Evolutionary conservation across 2,888 invertebrate species (phyloP).

Genomic region (Blera fallax): DNA sequence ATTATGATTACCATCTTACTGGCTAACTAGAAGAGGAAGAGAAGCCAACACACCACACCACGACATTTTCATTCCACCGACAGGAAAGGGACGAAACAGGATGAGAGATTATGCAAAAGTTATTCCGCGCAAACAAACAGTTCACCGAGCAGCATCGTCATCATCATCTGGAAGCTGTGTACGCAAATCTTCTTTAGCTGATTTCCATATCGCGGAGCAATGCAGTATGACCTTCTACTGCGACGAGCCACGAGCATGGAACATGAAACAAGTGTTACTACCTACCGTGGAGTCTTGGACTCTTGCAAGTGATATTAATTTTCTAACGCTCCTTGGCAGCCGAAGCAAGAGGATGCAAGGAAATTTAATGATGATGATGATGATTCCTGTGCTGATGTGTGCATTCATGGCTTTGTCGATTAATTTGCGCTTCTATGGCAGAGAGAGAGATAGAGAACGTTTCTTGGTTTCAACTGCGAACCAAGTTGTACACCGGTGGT

Average conservation of each 20-base stretch:
- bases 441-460: constrained; percentile 28
- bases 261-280: constrained; percentile 63
- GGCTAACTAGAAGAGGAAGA: constrained; percentile 5
- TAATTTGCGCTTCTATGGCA: constrained; percentile 62
- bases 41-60: neutral
- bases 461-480: constrained; percentile 5
- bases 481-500: constrained; percentile 8
- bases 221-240: constrained; percentile 55
- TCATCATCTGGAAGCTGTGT: constrained; percentile 53
- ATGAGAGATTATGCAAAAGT: constrained; percentile 58
- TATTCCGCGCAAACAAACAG: constrained; percentile 17
- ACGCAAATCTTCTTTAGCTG: constrained; percentile 43
- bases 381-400: constrained; percentile 63
- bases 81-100: constrained; percentile 61
- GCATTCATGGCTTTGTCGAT: constrained; percentile 55
- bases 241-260: constrained; percentile 23
- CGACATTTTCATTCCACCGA: too few relatives aligned
- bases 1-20: constrained; percentile 58
- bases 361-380: constrained; percentile 72
- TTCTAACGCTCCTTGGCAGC: constrained; percentile 58
- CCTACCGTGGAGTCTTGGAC: constrained; percentile 45
- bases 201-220: constrained; percentile 44
- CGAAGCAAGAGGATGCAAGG: constrained; percentile 2
- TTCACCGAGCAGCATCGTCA: constrained; percentile 53
- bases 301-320: constrained; percentile 63